These are phyloP conservation scores for Tenualosa thibaudeaui DNA, from an alignment of 2,797 vertebrate species.

Conservation along the genomic window DNA sequence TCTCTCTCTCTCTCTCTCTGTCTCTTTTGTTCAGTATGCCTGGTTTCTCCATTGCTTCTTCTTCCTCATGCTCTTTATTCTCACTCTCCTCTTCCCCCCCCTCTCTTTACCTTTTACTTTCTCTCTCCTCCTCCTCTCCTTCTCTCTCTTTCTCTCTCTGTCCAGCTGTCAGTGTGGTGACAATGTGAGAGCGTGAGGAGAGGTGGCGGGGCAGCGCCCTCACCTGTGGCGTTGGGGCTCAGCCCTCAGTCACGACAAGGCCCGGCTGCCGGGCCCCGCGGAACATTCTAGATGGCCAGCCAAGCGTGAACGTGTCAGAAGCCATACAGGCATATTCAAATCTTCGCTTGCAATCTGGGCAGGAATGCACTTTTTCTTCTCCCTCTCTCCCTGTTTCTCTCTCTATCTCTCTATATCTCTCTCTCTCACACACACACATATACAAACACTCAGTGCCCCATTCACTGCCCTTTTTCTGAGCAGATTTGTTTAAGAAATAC, in stretches of 20 bases:
- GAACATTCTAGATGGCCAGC: conserved; percentile 14
- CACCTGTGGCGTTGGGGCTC: conserved; percentile 4
- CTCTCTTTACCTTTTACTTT: neutral
- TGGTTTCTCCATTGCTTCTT: neutral
- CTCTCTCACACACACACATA: neutral
- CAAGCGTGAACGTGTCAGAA: conserved; percentile 16
- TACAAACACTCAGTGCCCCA: neutral
- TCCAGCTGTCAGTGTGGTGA: conserved; percentile 12
- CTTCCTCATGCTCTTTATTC: neutral
- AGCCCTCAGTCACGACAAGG: conserved; percentile 19
- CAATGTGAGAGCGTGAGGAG: neutral
- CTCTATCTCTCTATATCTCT: too few relatives aligned
- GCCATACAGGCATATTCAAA: conserved; percentile 27
- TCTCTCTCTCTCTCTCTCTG: neutral
- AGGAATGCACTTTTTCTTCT: conserved; percentile 7
- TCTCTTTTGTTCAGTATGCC: neutral
- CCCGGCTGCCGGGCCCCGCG: neutral
- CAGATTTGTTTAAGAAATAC: conserved; percentile 2
- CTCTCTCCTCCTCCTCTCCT: neutral
- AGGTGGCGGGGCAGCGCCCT: neutral
- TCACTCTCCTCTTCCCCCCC: neutral
- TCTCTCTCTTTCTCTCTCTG: neutral
- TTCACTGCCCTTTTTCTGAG: neutral
- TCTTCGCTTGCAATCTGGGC: conserved; percentile 15
- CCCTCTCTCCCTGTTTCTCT: too few relatives aligned